Base-by-base conservation (phyloP, 1,140 invertebrate genomes). In the Anastrepha obliqua region DNA sequence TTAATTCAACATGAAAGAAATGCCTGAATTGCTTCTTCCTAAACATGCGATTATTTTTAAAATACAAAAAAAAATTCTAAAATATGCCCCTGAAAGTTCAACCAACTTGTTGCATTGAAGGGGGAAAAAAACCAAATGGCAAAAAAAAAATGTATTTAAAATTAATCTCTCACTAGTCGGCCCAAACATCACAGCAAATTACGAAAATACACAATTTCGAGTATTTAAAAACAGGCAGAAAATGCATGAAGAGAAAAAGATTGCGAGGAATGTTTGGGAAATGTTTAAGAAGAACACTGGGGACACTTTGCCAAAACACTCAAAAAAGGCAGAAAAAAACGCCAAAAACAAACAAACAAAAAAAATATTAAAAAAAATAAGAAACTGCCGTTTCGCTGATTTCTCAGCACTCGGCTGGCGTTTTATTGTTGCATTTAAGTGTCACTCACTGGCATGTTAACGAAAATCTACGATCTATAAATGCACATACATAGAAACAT, bases 41-140 rank as follows among this genome's bases (percentile, higher is more conserved):
- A 11, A 55, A 81, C 47, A 55, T 8, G 1, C 29, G 17, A 1
- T 9, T 55, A 20, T 81, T 29, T 29, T 15, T n/a, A 55, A 81
- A 78, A 55, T n/a, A 67, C n/a, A 67, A 7, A 67, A 39, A 2
- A 51, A 81, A 55, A 55, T 29, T 29, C 47, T 20, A 58, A 81
- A 81, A 81, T 55, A 55, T 42, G 74, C n/a, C 74, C 74, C 47
- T 81, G 74, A 81, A 81, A 81, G 74, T 81, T 81, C 74, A 81
- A 81, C 47, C 74, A 81, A 81, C 74, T 81, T 81, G 74, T 81
- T 55, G 67, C 39, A 17, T 74, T 13, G 29, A 20, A 39, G 20
- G 17, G 7, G 2, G 42, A 42, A 67, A 7, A 74, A 74, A 74
- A n/a, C 17, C 4, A 39, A 78, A 29, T 11, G 15, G 7, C 3